Evolutionary conservation across 2,797 vertebrate genomes (phyloP).

Genomic region (Pangasius macronema): DNA sequence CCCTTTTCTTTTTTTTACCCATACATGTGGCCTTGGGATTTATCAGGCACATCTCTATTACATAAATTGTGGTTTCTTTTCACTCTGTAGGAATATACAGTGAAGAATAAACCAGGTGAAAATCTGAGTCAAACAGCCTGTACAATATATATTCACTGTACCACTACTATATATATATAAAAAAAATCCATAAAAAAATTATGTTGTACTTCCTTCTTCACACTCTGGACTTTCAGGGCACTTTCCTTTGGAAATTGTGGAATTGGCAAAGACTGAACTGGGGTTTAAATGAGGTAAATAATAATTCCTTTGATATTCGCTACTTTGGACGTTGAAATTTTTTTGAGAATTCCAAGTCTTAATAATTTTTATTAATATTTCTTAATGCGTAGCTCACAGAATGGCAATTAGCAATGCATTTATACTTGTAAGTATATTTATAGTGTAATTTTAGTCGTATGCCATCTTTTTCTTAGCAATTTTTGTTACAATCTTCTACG

Average conservation of each 20-base stretch:
- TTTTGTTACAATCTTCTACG: no score
- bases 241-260: not conserved
- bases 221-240: not conserved
- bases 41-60: not conserved
- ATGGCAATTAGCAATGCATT: no score
- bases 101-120: not conserved
- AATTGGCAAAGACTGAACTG: no score
- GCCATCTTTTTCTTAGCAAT: no score
- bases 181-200: no score
- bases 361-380: no score
- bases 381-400: not conserved
- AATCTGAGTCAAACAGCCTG: not conserved
- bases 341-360: not conserved
- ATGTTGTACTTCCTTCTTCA: not conserved
- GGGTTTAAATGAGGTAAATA: no score
- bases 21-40: not conserved
- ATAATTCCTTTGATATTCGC: not conserved
- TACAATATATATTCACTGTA: not conserved
- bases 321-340: not conserved
- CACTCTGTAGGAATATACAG: not conserved
- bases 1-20: not conserved
- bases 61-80: not conserved
- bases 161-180: no score
- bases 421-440: no score
- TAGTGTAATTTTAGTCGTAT: no score